Evolutionary conservation across 2,113 vertebrate species (phyloP).

Genomic region (Carassius gibelio): DNA sequence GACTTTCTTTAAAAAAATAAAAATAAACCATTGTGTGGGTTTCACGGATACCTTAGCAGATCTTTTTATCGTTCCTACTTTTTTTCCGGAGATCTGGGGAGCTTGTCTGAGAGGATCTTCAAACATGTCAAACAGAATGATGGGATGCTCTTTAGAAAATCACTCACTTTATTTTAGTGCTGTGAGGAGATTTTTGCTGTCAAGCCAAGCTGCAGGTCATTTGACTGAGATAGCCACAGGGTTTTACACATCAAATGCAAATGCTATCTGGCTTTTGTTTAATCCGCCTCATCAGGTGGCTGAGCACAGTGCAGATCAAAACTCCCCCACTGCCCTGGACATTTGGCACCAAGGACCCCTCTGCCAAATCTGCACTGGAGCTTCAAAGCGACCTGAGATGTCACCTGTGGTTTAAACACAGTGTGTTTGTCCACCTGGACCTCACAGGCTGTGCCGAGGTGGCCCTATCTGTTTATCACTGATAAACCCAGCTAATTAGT

Average conservation of each 20-base stretch:
- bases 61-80: neutral
- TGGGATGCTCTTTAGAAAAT: slow-evolving; percentile 40
- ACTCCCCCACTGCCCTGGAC: slow-evolving; percentile 61
- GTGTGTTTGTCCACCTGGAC: slow-evolving; percentile 62
- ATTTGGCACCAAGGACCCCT: slow-evolving; percentile 61
- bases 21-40: slow-evolving; percentile 1
- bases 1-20: neutral
- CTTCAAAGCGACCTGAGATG: slow-evolving; percentile 69
- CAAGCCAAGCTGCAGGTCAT: slow-evolving; percentile 27
- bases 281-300: slow-evolving; percentile 72
- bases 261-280: slow-evolving; percentile 67
- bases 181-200: slow-evolving; percentile 4
- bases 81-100: neutral
- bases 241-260: slow-evolving; percentile 64
- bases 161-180: slow-evolving; percentile 40
- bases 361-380: slow-evolving; percentile 57
- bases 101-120: slow-evolving; percentile 31
- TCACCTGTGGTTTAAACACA: slow-evolving; percentile 62
- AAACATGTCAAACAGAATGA: slow-evolving; percentile 38
- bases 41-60: neutral
- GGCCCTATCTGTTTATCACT: slow-evolving; percentile 21
- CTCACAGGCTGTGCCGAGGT: slow-evolving; percentile 43
- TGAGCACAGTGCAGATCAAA: slow-evolving; percentile 64
- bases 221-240: slow-evolving; percentile 45
- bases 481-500: slow-evolving; percentile 9